Evolutionary conservation across 2,888 invertebrate genomes (phyloP).

Genomic region (Sinohyriopsis cumingii): DNA sequence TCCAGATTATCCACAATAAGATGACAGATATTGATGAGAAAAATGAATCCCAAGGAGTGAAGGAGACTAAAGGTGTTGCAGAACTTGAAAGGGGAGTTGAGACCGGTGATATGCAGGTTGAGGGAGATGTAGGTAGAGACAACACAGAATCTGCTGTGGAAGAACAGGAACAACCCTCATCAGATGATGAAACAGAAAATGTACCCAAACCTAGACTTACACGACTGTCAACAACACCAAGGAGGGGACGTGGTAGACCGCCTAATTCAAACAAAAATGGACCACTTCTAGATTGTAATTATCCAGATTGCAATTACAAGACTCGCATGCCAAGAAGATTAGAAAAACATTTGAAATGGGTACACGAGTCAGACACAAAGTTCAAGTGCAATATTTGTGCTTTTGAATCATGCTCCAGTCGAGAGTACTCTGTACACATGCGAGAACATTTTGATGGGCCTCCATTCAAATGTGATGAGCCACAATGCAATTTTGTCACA

Average conservation of each 20-base stretch:
- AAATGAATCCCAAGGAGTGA: neutral
- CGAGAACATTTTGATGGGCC: constrained; percentile 77
- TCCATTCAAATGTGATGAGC: constrained; percentile 78
- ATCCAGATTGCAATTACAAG: constrained; percentile 43
- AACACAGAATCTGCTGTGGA: constrained; percentile 14
- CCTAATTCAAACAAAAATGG: too few species aligned
- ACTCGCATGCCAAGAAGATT: constrained; percentile 31
- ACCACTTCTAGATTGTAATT: constrained; percentile 25
- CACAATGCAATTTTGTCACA: constrained; percentile 75
- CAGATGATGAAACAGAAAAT: constrained; percentile 38
- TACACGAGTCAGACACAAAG: constrained; percentile 42
- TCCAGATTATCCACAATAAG: neutral
- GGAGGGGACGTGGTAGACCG: too few species aligned
- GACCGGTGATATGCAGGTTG: constrained; percentile 30
- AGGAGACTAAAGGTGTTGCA: constrained; percentile 14
- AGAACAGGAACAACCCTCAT: constrained; percentile 17
- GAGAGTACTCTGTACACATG: constrained; percentile 78
- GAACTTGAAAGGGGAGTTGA: constrained; percentile 31
- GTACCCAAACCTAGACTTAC: neutral
- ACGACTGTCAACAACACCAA: too few species aligned
- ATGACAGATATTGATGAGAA: neutral
- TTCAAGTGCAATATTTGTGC: constrained; percentile 76
- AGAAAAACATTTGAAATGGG: constrained; percentile 46
- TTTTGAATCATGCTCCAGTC: constrained; percentile 79
- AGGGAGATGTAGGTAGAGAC: constrained; percentile 14